A percentile compares a stretch with the other conserved stretches of the same genome.
These are phyloP conservation scores for Drosophila sproati DNA, from an alignment of 1,140 invertebrate genomes.

Conservation along the genomic window DNA sequence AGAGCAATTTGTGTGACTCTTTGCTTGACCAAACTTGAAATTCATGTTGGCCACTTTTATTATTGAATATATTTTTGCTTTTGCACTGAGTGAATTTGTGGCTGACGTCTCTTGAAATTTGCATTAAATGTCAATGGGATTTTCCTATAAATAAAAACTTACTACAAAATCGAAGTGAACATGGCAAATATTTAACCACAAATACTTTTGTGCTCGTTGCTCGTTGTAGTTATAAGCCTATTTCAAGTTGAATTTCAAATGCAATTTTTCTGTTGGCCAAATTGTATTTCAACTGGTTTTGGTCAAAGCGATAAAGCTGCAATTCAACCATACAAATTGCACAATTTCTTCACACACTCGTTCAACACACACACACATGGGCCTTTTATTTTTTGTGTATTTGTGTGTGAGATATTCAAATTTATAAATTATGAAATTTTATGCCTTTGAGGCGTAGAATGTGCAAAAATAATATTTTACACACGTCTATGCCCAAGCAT, in stretches of 20 bases:
- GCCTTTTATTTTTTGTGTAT: neutral
- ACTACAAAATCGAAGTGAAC: conserved; percentile 34
- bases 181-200: conserved; percentile 5
- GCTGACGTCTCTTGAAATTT: conserved; percentile 40
- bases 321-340: conserved; percentile 35
- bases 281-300: conserved; percentile 56
- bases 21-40: neutral
- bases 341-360: conserved; percentile 5
- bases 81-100: conserved; percentile 25
- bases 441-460: conserved; percentile 72
- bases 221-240: conserved; percentile 6
- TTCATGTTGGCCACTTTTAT: conserved; percentile 3
- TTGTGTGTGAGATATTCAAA: conserved; percentile 69
- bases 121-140: conserved; percentile 65
- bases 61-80: neutral
- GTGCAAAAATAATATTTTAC: conserved; percentile 79
- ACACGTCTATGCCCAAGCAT: conserved; percentile 62
- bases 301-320: conserved; percentile 57
- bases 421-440: conserved; percentile 82
- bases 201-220: neutral
- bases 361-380: conserved; percentile 5
- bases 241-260: conserved; percentile 21
- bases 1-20: neutral
- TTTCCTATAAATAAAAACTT: conserved; percentile 44
- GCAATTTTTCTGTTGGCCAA: conserved; percentile 36